Conservation (phyloP, 2,888 invertebrate genomes). For the Pyrgus malvae region DNA sequence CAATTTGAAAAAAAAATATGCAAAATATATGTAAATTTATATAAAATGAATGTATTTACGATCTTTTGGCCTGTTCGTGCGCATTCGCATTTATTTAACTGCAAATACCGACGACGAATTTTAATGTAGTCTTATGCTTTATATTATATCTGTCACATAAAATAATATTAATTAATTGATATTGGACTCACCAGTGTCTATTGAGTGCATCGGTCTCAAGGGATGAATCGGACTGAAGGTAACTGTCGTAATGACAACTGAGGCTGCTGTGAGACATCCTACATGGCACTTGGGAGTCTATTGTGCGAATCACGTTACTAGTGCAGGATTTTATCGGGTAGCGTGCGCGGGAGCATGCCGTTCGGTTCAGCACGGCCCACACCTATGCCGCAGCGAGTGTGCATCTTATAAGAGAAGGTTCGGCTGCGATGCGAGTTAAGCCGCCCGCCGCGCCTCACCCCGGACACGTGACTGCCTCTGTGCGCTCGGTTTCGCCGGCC, state of each 20-base stretch:
- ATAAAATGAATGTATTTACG: too few species aligned
- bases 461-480: conserved; percentile 79
- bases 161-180: conserved; percentile 14
- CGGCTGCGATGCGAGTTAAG: conserved; percentile 55
- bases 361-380: conserved; percentile 69
- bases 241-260: conserved; percentile 77
- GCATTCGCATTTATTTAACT: background rate
- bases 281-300: conserved; percentile 73
- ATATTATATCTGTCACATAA: too few species aligned
- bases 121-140: conserved; percentile 18
- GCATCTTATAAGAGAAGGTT: conserved; percentile 80
- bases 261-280: conserved; percentile 81
- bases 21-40: too few species aligned
- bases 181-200: conserved; percentile 69
- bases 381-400: conserved; percentile 75
- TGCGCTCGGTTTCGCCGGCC: conserved; percentile 68
- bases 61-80: too few species aligned
- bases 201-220: conserved; percentile 78
- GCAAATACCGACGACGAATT: conserved; percentile 12
- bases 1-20: too few species aligned
- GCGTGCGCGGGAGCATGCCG: conserved; percentile 69
- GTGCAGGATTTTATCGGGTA: conserved; percentile 51
- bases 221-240: conserved; percentile 75
- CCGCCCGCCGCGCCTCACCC: conserved; percentile 79
- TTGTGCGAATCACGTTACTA: conserved; percentile 57